phyloP scores from a whole-genome alignment of 2,888 invertebrate genomes.

The Pseudoips prasinana region DNA sequence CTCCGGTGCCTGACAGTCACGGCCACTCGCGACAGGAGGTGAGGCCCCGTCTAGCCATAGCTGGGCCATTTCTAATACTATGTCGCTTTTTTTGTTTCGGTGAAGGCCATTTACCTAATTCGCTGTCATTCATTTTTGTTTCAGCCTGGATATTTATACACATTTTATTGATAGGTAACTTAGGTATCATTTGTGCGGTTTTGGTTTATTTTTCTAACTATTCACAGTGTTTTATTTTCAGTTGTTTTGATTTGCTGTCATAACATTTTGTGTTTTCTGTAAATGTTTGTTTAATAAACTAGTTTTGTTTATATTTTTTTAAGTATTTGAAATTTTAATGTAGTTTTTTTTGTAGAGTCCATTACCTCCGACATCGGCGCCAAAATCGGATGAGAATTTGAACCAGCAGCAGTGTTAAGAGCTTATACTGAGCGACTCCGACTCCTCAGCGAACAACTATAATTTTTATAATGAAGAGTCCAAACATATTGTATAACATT shows the following conservation, averaged over 20 bases:
- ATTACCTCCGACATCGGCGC: conserved; percentile 82
- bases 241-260: conserved; percentile 33
- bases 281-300: conserved; percentile 12
- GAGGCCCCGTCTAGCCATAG: conserved; percentile 47
- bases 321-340: conserved; percentile 4
- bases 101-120: conserved; percentile 48
- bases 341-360: conserved; percentile 83
- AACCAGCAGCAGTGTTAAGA: conserved; percentile 85
- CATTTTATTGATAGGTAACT: conserved; percentile 69
- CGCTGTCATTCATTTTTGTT: conserved; percentile 63
- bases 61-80: conserved; percentile 32
- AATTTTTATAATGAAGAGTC: conserved; percentile 57
- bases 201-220: conserved; percentile 35
- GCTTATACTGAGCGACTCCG: conserved; percentile 26
- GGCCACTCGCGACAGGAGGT: conserved; percentile 76
- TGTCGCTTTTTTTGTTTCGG: conserved; percentile 46
- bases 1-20: conserved; percentile 63
- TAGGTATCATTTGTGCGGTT: conserved; percentile 31
- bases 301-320: not conserved
- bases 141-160: conserved; percentile 79
- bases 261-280: conserved; percentile 27
- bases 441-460: conserved; percentile 41
- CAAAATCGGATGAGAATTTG: conserved; percentile 88
- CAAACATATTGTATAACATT: conserved; percentile 56
- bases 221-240: conserved; percentile 26